Evolutionary conservation across 2,888 invertebrate species (phyloP).

Genomic region (Ichneumon xanthorius): DNA sequence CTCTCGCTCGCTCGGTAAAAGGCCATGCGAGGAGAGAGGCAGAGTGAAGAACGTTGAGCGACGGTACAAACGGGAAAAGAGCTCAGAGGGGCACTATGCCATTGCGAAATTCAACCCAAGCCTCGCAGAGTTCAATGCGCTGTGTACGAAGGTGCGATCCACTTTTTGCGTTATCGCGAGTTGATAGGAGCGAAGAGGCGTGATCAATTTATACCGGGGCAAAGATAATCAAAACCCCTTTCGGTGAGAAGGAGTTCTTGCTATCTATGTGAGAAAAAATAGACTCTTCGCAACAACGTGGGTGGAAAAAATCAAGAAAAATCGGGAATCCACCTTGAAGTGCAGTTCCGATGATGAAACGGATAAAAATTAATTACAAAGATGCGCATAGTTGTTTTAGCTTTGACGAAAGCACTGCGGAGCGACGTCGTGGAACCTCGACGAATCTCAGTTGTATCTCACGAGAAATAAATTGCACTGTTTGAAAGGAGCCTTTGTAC

Average conservation of each 20-base stretch:
- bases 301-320: neutral
- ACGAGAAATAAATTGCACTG: slow-evolving; percentile 63
- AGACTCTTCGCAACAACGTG: neutral
- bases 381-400: neutral
- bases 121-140: neutral
- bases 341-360: too few relatives aligned
- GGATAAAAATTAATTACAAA: neutral
- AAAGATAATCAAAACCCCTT: neutral
- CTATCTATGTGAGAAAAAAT: neutral
- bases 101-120: slow-evolving; percentile 40
- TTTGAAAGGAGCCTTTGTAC: slow-evolving; percentile 54
- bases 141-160: slow-evolving; percentile 1
- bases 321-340: too few relatives aligned
- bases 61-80: slow-evolving; percentile 37
- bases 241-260: neutral
- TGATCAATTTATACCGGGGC: neutral
- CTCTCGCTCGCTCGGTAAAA: slow-evolving; percentile 50
- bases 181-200: neutral
- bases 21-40: slow-evolving; percentile 43
- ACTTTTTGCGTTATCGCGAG: neutral
- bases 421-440: slow-evolving; percentile 1
- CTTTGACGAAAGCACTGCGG: neutral
- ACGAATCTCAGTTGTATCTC: slow-evolving; percentile 19
- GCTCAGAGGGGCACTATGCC: slow-evolving; percentile 67
- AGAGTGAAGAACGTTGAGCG: slow-evolving; percentile 41